A percentile compares a stretch with the other conserved stretches of the same genome.
Evolutionary conservation across 2,113 vertebrate species (phyloP).

Genomic region (Aplodontia rufa): DNA sequence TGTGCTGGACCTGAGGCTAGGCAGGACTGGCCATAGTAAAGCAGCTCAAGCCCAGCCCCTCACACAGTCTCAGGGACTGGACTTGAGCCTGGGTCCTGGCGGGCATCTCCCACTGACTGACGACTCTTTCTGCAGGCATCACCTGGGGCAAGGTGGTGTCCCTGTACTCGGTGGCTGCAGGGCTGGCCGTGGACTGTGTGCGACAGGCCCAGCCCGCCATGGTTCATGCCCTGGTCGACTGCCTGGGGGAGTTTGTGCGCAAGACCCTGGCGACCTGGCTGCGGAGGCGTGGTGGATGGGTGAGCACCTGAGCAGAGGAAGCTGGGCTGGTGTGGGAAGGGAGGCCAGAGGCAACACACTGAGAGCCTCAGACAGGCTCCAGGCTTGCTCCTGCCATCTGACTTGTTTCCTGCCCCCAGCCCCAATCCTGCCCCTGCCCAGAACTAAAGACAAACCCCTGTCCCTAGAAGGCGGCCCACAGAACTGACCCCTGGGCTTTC

Average conservation of each 20-base stretch:
- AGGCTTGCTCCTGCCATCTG: too few relatives aligned
- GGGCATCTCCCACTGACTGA: not conserved
- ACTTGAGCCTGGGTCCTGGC: fast-evolving
- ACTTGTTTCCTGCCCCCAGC: too few relatives aligned
- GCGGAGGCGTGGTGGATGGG: conserved; percentile 95
- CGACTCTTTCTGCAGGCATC: conserved; percentile 85
- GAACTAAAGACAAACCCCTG: not conserved
- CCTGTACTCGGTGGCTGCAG: conserved; percentile 93
- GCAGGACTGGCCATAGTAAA: not conserved
- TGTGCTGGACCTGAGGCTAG: too few relatives aligned
- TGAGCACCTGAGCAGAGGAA: conserved; percentile 78
- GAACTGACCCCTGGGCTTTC: not conserved
- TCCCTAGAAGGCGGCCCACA: not conserved
- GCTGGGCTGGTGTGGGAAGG: too few relatives aligned
- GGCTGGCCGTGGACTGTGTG: conserved; percentile 95
- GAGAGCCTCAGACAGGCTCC: too few relatives aligned
- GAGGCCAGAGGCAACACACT: too few relatives aligned
- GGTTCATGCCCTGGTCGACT: conserved; percentile 96
- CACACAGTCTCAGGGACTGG: too few relatives aligned
- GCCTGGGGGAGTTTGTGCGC: conserved; percentile 96
- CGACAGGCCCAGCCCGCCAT: conserved; percentile 93
- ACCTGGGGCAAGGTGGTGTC: conserved; percentile 99
- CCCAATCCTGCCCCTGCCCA: too few relatives aligned
- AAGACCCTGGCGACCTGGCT: conserved; percentile 94
- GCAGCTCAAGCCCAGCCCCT: too few relatives aligned